Base-by-base conservation (phyloP, 2,888 invertebrate genomes). In the Serrognathus titanus region DNA sequence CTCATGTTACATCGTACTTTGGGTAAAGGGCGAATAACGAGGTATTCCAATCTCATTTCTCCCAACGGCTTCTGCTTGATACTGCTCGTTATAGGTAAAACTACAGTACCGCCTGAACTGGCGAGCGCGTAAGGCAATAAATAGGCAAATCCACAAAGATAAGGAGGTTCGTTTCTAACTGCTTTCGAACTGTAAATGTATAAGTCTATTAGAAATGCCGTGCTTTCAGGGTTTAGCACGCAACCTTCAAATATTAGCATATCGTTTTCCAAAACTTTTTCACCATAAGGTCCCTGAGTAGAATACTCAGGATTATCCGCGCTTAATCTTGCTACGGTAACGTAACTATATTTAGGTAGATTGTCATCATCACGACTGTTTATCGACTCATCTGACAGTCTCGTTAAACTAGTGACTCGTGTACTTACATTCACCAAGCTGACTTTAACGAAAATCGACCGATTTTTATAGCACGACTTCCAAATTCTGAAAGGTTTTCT, bases 101-200 rank as follows among this genome's bases (percentile, higher is more conserved):
- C 88, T 13, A 89, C 76, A 35, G 81, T 80, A 6, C 93, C 94
- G 69, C 89, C 88, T 1, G 58, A 55, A 41, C 93, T 92, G 68
- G 88, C 89, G 60, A 94, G 80, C 66, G 89, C 86, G 71, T 90
- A 89, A 7, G 96, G 95, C 69, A 97, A 80, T 63, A 97, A 83
- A 79, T 95, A 94, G 70, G 92, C 91, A 73, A 93, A 95, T 10
- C 95, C 96, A 55, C 94, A 82, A 78, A 94, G 94, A 69, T 84
- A 86, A 3, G 94, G 94, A 31, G 90, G 88, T 63, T 90, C 89
- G 57, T 85, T 86, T 41, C 81, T 78, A 24, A 73, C 75, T 59
- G 73, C 69, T 64, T 84, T 82, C 48, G 85, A 83, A 68, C 86
- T 86, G 70, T 89, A 89, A 36, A 88, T 84, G 74, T 90, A 95